Evolutionary conservation across 92 coral and sea anemone species (phyloP), one percentile per base, ranked within the genome.

Genomic region (Desmophyllum pertusum): DNA sequence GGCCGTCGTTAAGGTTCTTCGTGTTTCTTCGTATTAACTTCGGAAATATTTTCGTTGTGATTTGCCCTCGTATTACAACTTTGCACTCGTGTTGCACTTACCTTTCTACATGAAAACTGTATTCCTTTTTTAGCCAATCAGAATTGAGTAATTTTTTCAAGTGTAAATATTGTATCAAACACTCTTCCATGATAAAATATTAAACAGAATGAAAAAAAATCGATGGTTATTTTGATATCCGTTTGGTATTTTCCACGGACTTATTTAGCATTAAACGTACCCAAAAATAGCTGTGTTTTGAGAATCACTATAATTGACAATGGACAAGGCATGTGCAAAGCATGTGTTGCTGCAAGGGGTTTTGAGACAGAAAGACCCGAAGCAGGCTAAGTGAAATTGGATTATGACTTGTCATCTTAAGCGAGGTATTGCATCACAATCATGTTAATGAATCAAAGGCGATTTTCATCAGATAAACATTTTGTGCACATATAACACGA

Each of bases 391-490:
- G 38, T 68, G 76, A 66, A 68, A 80, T 80, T 82, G 86, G 86
- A 82, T 82, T 82, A 72, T 21, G 42, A 40, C 11, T 41, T 36
- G 73, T 30, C 70, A 11, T 55, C 51, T 40, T 39, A 63, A 40
- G 9, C 14, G 50, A 48, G 40, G 64, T 65, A 39, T 67, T 17
- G 19, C 42, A 18, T 25, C 15, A 72, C 53, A 70, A 72, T 70
- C 65, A 72, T 42, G 10, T 18, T 82, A 71, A 82, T 82, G 71
- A 82, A 53, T 71, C 72, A 82, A 72, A 72, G 77, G 39, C 55
- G 71, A 82, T 53, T 55, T 43, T 15, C 39, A 81, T 81, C 76
- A 27, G 77, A 70, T 70, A 57, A 45, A 82, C 41, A 57, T 71
- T 72, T 70, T 71, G 51, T 76, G 43, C 79, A 33, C 37, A n/a